Percentiles rank a stretch among this genome's conserved stretches.
phyloP scores from a whole-genome alignment of 2,113 vertebrate genomes.

The Colinus virginianus region DNA sequence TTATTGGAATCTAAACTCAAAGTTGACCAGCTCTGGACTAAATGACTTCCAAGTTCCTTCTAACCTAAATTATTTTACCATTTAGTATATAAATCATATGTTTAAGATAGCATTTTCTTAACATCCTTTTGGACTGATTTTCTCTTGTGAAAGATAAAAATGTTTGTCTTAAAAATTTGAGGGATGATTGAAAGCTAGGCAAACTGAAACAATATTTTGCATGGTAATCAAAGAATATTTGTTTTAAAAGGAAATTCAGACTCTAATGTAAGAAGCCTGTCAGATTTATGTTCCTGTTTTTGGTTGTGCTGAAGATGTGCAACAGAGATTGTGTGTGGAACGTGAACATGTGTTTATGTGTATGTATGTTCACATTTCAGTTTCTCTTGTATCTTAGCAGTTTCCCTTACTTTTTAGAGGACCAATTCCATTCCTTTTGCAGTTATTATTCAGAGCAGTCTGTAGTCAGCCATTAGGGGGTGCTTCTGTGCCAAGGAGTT shows the following conservation, averaged over 20 bases:
- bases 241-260: constrained; percentile 21
- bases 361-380: background rate
- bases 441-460: background rate
- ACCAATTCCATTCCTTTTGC: background rate
- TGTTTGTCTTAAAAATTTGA: constrained; percentile 29
- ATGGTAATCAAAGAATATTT: background rate
- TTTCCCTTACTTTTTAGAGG: constrained; percentile 12
- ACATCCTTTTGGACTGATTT: background rate
- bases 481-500: constrained; percentile 57
- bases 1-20: background rate
- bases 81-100: background rate
- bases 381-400: background rate
- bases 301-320: background rate
- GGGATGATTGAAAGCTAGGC: background rate
- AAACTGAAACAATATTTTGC: constrained; percentile 8
- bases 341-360: background rate
- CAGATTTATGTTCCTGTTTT: background rate
- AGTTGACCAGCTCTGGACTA: background rate
- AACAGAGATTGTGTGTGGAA: background rate
- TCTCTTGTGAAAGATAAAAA: background rate
- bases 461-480: constrained; percentile 59
- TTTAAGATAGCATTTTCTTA: background rate
- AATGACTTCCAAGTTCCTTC: background rate
- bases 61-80: background rate
- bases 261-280: background rate